Conservation (phyloP, 2,888 invertebrate species). For the Micropterix aruncella region DNA sequence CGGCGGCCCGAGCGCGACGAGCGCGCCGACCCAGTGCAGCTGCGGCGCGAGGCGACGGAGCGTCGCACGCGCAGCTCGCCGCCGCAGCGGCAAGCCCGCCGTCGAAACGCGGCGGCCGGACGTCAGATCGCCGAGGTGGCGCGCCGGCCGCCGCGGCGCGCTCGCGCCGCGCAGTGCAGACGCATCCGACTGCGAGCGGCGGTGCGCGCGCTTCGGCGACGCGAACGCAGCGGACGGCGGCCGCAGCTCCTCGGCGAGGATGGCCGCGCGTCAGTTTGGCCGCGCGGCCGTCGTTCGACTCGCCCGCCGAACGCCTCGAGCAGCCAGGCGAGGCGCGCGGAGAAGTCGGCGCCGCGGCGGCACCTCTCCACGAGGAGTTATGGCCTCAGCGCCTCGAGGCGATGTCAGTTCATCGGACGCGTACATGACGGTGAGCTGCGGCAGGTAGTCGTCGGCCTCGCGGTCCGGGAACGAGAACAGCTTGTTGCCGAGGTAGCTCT, state of each 20-base stretch:
- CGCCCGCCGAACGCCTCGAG: constrained; percentile 87
- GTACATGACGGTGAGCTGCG: constrained; percentile 96
- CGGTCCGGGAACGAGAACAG: constrained; percentile 87
- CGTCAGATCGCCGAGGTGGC: constrained; percentile 78
- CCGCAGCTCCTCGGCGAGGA: constrained; percentile 33
- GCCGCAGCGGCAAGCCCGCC: constrained; percentile 58
- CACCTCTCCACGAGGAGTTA: constrained; percentile 46
- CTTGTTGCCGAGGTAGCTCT: constrained; percentile 94
- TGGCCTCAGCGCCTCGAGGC: constrained; percentile 48
- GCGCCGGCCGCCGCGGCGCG: constrained; percentile 34
- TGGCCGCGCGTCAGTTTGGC: constrained; percentile 30
- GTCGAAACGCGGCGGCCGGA: constrained; percentile 95
- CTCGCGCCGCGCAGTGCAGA: constrained; percentile 48
- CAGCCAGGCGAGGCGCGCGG: constrained; percentile 91
- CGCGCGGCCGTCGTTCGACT: constrained; percentile 21
- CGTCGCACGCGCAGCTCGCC: constrained; percentile 88
- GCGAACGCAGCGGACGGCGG: constrained; percentile 17
- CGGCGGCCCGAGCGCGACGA: background rate
- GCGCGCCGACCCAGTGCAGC: constrained; percentile 16
- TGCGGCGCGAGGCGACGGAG: constrained; percentile 35
- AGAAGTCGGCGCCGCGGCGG: constrained; percentile 89
- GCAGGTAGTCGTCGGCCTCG: constrained; percentile 95
- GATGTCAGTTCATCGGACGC: too few species aligned
- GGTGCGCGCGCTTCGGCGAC: constrained; percentile 26
- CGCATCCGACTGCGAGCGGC: constrained; percentile 69